A percentile compares a stretch with the other conserved stretches of the same genome.
Conservation (phyloP, 2,888 invertebrate genomes). For the Girardia tigrina region DNA sequence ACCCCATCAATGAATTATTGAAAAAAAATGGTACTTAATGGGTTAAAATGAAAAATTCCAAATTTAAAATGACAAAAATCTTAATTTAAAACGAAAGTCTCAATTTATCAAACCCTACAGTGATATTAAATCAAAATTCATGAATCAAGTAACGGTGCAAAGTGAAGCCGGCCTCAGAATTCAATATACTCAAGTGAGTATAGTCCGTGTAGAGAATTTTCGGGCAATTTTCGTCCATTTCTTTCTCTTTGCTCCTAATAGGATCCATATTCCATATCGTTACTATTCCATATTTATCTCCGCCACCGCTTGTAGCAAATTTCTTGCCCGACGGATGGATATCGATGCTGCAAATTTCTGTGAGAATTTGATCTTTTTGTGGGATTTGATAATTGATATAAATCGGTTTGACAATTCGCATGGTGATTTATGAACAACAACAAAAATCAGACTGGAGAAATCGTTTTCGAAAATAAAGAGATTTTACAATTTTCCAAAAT, state of each 20-base stretch:
- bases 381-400: not conserved
- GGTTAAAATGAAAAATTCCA: no score
- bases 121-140: no score
- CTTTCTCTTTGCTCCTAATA: constrained; percentile 62
- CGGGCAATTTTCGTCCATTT: constrained; percentile 62
- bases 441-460: no score
- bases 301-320: constrained; percentile 64
- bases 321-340: constrained; percentile 86
- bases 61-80: not conserved
- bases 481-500: no score
- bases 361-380: not conserved
- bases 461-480: no score
- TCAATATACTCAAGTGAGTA: constrained; percentile 77
- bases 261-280: constrained; percentile 88
- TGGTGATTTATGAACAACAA: not conserved
- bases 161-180: no score
- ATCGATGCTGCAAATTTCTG: constrained; percentile 75
- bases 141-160: no score
- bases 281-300: constrained; percentile 63
- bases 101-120: no score
- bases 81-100: not conserved
- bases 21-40: no score
- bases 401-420: constrained; percentile 1
- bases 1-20: not conserved
- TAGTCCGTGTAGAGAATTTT: constrained; percentile 90